Evolutionary conservation across 2,888 invertebrate species (phyloP), one percentile per base, ranked within the genome.

Genomic region (Argyra leucocephala): DNA sequence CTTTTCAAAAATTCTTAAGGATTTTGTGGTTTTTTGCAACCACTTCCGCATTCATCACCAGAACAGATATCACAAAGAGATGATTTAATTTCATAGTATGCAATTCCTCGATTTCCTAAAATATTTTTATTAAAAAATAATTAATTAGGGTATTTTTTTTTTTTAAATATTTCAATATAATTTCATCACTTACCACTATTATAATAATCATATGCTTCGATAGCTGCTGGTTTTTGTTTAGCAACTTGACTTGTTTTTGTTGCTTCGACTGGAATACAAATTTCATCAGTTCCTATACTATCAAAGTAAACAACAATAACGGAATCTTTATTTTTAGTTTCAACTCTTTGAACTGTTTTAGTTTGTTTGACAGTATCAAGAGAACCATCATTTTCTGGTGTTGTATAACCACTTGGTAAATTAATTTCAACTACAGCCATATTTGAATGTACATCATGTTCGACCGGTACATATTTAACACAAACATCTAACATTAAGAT

Each of bases 391-490:
- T 37, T 37, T 22, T 37, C 62, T 12, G 62, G 24, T n/a, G 91
- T 90, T 0, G 90, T 85, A 76, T 90, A 96, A n/a, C 96, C 96
- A 1, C 94, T 94, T 0, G 95, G 94, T 66, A 96, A 82, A 68
- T 87, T 87, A 0, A 96, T 89, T 74, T 94, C 93, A 83, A 96
- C 89, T 0, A 96, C 88, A 15, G 93, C 91, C 87, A 96, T 89
- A 70, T 96, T 96, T 68, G 88, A 87, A 48, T 84, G 73, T 10
- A 72, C 73, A 18, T 72, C 71, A 1, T 66, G 66, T 7, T 72
- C 72, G 1, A 70, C 66, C 0, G 74, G 74, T 3, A 73, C 63
- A 63, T 82, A 91, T 85, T 88, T 88, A 63, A 89, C 85, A 73
- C 95, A 95, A 66, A 93, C 84, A 10, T 91, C 91, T 21, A 95